Conservation (phyloP, 2,113 vertebrate species). For the Oenanthe oenanthe region DNA sequence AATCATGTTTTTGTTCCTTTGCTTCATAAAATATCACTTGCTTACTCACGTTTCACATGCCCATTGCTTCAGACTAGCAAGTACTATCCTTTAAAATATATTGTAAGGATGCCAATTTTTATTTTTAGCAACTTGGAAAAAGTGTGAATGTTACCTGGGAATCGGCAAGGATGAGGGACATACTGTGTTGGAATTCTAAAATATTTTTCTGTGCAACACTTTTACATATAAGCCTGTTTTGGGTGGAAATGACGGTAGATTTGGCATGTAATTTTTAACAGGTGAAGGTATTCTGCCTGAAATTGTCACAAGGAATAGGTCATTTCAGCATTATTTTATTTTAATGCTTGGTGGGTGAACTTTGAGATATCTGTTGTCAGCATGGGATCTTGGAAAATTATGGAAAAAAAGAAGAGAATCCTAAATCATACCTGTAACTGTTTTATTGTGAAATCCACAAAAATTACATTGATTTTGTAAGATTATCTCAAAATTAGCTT, state of each 20-base stretch:
- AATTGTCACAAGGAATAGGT: not conserved
- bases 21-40: not conserved
- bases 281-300: not conserved
- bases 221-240: not conserved
- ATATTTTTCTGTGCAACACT: not conserved
- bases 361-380: not conserved
- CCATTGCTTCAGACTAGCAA: not conserved
- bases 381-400: not conserved
- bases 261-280: not conserved
- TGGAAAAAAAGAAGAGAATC: not conserved
- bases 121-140: not conserved
- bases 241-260: not conserved
- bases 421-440: not conserved
- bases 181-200: not conserved
- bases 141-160: not conserved
- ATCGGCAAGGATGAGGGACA: not conserved
- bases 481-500: not conserved
- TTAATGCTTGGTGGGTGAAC: not conserved
- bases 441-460: not conserved
- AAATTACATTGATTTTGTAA: not conserved
- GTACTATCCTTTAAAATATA: not conserved
- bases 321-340: not conserved
- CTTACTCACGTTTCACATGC: not conserved
- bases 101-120: not conserved
- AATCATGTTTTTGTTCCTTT: constrained; percentile 11